Percentiles rank a stretch among this genome's conserved stretches.
phyloP scores from a whole-genome alignment of 2,888 invertebrate genomes.

The Seira ritae region DNA sequence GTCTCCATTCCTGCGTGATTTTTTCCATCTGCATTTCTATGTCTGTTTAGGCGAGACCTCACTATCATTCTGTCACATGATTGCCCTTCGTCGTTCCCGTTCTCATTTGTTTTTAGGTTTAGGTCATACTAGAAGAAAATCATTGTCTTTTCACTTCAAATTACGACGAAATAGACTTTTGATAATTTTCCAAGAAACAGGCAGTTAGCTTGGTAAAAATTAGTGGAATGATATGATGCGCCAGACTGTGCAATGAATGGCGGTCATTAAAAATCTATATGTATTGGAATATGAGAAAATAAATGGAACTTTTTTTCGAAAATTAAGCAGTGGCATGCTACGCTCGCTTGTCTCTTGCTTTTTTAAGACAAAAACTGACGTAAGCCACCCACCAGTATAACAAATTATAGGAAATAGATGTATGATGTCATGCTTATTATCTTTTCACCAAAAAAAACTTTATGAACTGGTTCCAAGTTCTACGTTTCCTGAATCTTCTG shows the following conservation, averaged over 20 bases:
- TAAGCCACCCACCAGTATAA: conserved; percentile 51
- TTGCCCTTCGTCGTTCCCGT: background rate
- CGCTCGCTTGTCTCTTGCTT: background rate
- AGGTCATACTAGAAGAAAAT: background rate
- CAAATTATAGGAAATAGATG: conserved; percentile 21
- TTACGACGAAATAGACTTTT: background rate
- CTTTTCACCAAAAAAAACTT: background rate
- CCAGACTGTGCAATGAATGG: too few relatives aligned
- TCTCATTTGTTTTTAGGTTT: conserved; percentile 7
- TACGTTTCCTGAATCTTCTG: conserved; percentile 7
- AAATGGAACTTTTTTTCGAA: background rate
- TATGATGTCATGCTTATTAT: conserved; percentile 16
- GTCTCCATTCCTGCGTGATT: too few relatives aligned
- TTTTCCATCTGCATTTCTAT: too few relatives aligned
- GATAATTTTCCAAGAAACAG: conserved; percentile 3
- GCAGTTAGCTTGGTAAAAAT: background rate
- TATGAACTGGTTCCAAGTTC: conserved; percentile 16
- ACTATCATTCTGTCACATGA: background rate
- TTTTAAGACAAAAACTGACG: conserved; percentile 40
- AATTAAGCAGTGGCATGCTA: background rate
- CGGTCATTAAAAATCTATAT: too few relatives aligned
- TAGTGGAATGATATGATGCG: background rate
- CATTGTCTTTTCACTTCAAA: background rate
- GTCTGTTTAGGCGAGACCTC: too few relatives aligned
- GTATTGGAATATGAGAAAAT: too few relatives aligned